Evolutionary conservation across 1,140 invertebrate species (phyloP).

Genomic region (Drosophila bifasciata): DNA sequence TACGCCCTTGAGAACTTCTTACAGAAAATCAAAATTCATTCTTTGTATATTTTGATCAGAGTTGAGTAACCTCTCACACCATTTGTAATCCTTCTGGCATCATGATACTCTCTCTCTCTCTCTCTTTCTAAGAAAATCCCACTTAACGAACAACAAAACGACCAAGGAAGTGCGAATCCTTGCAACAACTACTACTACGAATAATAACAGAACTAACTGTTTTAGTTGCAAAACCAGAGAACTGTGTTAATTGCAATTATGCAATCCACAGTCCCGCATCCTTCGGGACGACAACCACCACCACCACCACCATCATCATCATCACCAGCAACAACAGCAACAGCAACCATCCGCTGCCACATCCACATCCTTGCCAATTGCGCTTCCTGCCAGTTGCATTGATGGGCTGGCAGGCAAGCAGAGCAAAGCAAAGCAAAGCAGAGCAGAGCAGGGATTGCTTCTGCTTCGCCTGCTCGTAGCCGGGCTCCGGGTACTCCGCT

Average conservation of each 20-base stretch:
- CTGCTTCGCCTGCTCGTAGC: slow-evolving; percentile 5
- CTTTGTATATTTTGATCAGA: too few relatives aligned
- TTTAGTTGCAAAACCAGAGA: slow-evolving; percentile 41
- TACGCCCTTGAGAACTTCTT: too few relatives aligned
- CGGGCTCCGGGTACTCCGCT: neutral
- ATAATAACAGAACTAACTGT: slow-evolving; percentile 68
- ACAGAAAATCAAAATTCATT: too few relatives aligned
- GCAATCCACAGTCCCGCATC: slow-evolving; percentile 44
- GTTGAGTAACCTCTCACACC: too few relatives aligned
- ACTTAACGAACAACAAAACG: too few relatives aligned
- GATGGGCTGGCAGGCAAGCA: slow-evolving; percentile 25
- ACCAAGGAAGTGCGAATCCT: too few relatives aligned
- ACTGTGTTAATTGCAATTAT: slow-evolving; percentile 79
- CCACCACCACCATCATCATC: neutral
- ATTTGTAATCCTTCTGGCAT: too few relatives aligned
- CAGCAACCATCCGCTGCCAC: neutral
- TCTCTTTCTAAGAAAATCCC: neutral
- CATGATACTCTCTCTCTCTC: neutral
- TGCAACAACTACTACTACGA: too few relatives aligned
- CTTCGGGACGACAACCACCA: neutral
- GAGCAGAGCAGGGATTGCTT: slow-evolving; percentile 11
- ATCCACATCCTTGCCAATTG: slow-evolving; percentile 57
- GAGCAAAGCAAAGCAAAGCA: neutral
- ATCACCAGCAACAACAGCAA: too few relatives aligned
- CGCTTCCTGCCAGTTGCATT: slow-evolving; percentile 71